A percentile compares a stretch with the other conserved stretches of the same genome.
Conservation (phyloP, 2,888 invertebrate genomes). For the Macaria notata region DNA sequence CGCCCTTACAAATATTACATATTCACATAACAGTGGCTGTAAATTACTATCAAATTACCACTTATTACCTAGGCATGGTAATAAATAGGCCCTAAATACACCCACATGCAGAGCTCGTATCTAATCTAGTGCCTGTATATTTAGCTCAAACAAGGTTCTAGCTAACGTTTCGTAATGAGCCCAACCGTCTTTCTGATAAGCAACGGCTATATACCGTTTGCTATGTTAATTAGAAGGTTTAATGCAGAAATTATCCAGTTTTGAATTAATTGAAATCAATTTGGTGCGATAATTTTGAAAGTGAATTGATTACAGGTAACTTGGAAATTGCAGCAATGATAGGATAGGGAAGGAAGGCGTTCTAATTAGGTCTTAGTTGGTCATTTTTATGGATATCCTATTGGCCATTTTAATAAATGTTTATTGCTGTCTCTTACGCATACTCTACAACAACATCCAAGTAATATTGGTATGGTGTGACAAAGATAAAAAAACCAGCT, state of each 20-base stretch:
- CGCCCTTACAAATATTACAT: conserved; percentile 5
- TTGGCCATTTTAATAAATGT: too few relatives aligned
- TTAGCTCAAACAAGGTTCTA: conserved; percentile 22
- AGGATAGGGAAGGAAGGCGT: too few relatives aligned
- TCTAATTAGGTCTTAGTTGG: too few relatives aligned
- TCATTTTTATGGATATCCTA: too few relatives aligned
- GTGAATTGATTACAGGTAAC: conserved; percentile 7
- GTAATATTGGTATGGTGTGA: too few relatives aligned
- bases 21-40: conserved; percentile 1
- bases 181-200: conserved; percentile 30
- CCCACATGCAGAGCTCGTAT: conserved; percentile 13
- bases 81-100: conserved; percentile 18
- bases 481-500: too few relatives aligned
- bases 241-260: conserved; percentile 28
- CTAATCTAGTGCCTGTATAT: conserved; percentile 16
- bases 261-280: conserved; percentile 25
- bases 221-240: conserved; percentile 29
- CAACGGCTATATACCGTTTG: conserved; percentile 25
- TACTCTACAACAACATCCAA: too few relatives aligned
- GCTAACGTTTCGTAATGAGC: conserved; percentile 29
- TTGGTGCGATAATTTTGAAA: conserved; percentile 13
- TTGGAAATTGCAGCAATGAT: conserved; percentile 1
- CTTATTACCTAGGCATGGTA: conserved; percentile 18
- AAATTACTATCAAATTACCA: conserved; percentile 13
- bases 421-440: too few relatives aligned